Conservation (phyloP, 2,113 vertebrate species). For the Ammodytes dubius region DNA sequence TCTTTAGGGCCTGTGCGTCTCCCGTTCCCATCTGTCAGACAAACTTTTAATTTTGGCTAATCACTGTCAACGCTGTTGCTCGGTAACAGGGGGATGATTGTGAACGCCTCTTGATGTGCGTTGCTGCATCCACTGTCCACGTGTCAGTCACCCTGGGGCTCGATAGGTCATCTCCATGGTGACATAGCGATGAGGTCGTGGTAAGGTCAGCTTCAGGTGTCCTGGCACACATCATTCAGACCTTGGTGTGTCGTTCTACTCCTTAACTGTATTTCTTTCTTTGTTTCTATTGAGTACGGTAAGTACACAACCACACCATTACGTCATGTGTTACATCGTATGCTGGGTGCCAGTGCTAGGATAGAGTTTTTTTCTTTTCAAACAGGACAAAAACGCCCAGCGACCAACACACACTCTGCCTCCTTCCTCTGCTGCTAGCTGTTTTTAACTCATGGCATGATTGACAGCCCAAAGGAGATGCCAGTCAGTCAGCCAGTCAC, state of each 20-base stretch:
- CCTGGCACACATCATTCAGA: neutral
- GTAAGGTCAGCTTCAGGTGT: neutral
- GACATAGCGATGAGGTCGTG: conserved; percentile 9
- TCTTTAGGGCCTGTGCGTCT: conserved; percentile 53
- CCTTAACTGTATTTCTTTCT: neutral
- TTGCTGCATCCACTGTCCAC: neutral
- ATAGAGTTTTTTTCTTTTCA: conserved; percentile 12
- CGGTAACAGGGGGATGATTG: neutral
- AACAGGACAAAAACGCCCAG: neutral
- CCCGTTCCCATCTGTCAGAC: conserved; percentile 64
- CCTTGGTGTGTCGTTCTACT: neutral
- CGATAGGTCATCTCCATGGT: conserved; percentile 31
- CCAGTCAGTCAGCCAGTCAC: conserved; percentile 55
- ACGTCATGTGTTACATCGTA: neutral
- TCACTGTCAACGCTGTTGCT: conserved; percentile 14
- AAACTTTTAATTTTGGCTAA: conserved; percentile 59
- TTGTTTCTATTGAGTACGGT: too few relatives aligned
- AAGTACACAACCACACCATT: conserved; percentile 4
- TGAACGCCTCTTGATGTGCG: conserved; percentile 1
- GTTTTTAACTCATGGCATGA: conserved; percentile 46
- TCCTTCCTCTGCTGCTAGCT: conserved; percentile 27
- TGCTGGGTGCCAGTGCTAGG: conserved; percentile 20
- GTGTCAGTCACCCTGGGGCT: too few relatives aligned
- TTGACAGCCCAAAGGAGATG: conserved; percentile 50
- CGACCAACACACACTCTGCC: neutral